Base-by-base conservation (phyloP, 2,888 invertebrate species). In the Athalia rosae region DNA sequence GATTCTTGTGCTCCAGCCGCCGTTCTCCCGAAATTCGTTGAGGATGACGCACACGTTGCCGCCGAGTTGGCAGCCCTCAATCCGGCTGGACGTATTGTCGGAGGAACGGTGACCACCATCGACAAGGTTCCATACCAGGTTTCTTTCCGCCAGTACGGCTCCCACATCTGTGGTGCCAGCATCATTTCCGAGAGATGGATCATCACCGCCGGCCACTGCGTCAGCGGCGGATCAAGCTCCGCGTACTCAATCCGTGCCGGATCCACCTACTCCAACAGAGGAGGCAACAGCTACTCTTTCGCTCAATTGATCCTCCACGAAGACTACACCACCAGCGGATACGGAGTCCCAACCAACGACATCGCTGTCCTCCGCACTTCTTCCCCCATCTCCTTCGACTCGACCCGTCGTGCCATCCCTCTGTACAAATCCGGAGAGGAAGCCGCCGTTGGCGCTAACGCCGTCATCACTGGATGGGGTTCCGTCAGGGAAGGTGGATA, bases 121-220 rank as follows among this genome's bases (percentile, higher is more conserved):
- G 89, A 86, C 0, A 88, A 90, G 1, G 91, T 89, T 0, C 92
- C 92, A 0, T 90, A 92, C 81, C 92, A 92, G 81, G 91, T 92
- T 0, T 91, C 92, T 0, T 79, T 92, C 0, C 80, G 90, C 28
- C 85, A 83, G 58, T 83, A 86, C 15, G 92, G 92, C 0, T 86
- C 89, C 0, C 92, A 92, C 82, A 86, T 88, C 0, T 93, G 93
- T 81, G 93, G 93, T 0, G 93, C 92, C 0, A 89, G 92, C 1
- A 91, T 92, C 7, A 88, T 93, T 4, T 90, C 90, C 41, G 87
- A 84, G 8, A 87, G 90, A 45, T 90, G 91, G 5, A 87, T 93
- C 0, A 78, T 93, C 0, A 93, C 93, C 0, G 93, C 93, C 5
- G 93, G 92, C 1, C 93, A 93, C 82, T 93, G 93, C 81, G 85